A percentile compares a stretch with the other conserved stretches of the same genome.
Evolutionary conservation across 2,113 vertebrate species (phyloP).

Genomic region (Eudyptes chrysolophus): DNA sequence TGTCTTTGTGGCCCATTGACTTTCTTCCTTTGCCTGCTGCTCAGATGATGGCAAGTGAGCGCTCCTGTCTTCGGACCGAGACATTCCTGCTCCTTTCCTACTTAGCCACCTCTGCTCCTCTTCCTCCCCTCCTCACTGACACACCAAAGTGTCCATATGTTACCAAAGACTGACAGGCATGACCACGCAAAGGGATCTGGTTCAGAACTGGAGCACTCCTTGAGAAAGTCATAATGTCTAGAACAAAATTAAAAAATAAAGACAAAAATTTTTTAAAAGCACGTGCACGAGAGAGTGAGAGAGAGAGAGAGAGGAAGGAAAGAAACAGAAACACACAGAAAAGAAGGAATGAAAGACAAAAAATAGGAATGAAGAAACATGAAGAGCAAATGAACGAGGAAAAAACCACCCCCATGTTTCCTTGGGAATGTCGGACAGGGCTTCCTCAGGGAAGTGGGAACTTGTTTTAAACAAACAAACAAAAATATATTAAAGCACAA

Average conservation of each 20-base stretch:
- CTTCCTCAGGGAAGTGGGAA: conserved; percentile 65
- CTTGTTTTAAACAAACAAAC: conserved; percentile 66
- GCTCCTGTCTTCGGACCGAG: conserved; percentile 48
- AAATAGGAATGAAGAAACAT: conserved; percentile 4
- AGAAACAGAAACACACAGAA: conserved; percentile 34
- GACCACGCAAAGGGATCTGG: conserved; percentile 66
- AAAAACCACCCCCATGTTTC: conserved; percentile 1
- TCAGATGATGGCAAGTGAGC: conserved; percentile 79
- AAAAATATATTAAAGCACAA: conserved; percentile 84
- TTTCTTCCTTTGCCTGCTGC: conserved; percentile 73
- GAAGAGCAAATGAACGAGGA: conserved; percentile 38
- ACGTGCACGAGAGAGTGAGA: background rate
- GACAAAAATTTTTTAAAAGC: background rate
- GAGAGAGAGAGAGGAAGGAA: conserved; percentile 27
- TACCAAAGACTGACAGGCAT: conserved; percentile 84
- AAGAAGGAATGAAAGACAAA: conserved; percentile 33
- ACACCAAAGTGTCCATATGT: conserved; percentile 84
- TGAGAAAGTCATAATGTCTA: conserved; percentile 67
- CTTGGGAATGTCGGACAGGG: conserved; percentile 47
- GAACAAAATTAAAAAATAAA: conserved; percentile 25
- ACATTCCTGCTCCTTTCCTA: conserved; percentile 63
- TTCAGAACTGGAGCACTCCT: conserved; percentile 71
- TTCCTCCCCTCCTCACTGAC: conserved; percentile 74
- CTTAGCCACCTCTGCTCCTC: conserved; percentile 67
- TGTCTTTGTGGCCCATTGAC: conserved; percentile 65